phyloP scores from a whole-genome alignment of 2,888 invertebrate species.

The Balanococcus diminutus region DNA sequence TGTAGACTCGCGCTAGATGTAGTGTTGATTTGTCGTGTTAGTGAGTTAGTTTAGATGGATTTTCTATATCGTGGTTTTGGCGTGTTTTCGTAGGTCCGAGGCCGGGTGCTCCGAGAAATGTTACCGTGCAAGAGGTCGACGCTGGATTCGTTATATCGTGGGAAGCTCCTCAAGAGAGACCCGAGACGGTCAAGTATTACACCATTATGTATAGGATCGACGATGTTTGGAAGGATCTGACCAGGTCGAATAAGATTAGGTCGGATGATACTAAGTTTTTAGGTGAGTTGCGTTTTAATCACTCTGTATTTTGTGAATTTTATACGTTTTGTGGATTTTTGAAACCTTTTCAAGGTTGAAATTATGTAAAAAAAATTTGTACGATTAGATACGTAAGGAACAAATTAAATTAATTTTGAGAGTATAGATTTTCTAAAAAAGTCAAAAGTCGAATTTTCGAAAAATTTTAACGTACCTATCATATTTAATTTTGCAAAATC shows the following conservation, averaged over 20 bases:
- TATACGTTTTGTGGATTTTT: too few relatives aligned
- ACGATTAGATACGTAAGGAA: too few relatives aligned
- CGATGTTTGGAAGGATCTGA: conserved; percentile 86
- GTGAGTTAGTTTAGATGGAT: neutral
- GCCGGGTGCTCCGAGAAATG: conserved; percentile 88
- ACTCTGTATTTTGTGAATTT: too few relatives aligned
- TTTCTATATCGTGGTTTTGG: neutral
- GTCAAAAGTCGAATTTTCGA: too few relatives aligned
- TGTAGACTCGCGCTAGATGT: neutral
- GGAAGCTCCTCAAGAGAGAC: conserved; percentile 82
- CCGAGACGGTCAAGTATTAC: conserved; percentile 84
- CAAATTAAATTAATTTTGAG: too few relatives aligned
- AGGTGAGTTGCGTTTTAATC: conserved; percentile 64
- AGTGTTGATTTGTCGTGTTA: neutral
- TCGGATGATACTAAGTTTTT: conserved; percentile 89
- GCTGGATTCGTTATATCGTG: conserved; percentile 90
- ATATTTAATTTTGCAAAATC: too few relatives aligned
- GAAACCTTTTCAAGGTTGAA: too few relatives aligned
- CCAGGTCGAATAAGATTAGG: conserved; percentile 84
- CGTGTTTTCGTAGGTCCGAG: conserved; percentile 74
- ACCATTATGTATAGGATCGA: conserved; percentile 91
- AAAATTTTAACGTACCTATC: too few relatives aligned
- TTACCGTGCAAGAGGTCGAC: conserved; percentile 86
- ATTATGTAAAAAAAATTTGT: too few relatives aligned
- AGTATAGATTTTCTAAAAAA: too few relatives aligned